These are phyloP conservation scores for Trichonephila inaurata DNA, from an alignment of 1,140 invertebrate genomes.

Conservation along the genomic window DNA sequence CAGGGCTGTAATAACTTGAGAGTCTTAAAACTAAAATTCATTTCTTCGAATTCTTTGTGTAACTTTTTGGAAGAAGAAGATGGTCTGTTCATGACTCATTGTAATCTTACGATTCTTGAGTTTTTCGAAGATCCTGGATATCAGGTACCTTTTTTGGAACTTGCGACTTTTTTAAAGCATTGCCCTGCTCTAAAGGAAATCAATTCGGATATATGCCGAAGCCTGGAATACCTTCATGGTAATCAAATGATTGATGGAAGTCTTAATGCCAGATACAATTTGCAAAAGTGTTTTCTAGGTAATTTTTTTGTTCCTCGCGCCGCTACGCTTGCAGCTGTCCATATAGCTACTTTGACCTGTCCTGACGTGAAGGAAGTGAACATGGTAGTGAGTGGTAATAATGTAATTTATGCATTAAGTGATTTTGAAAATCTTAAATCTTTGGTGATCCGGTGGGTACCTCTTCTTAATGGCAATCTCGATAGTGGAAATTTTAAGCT, in stretches of 20 bases:
- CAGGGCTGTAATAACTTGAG: constrained; percentile 6
- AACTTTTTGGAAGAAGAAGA: constrained; percentile 40
- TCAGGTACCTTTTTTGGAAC: not conserved
- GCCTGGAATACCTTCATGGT: constrained; percentile 41
- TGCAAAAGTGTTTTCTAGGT: constrained; percentile 51
- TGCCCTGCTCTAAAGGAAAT: constrained; percentile 37
- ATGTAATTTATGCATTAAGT: constrained; percentile 58
- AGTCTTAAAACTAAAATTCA: constrained; percentile 48
- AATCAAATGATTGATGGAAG: constrained; percentile 37
- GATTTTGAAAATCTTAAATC: constrained; percentile 54
- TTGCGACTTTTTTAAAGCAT: constrained; percentile 17
- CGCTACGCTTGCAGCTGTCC: not conserved
- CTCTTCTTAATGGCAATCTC: too few relatives aligned
- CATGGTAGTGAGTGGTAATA: constrained; percentile 44
- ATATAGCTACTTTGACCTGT: constrained; percentile 63
- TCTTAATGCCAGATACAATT: constrained; percentile 30
- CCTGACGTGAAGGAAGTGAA: constrained; percentile 46
- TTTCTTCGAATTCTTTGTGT: not conserved
- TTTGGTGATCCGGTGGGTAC: constrained; percentile 62
- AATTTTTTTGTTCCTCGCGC: not conserved
- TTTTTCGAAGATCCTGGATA: constrained; percentile 48
- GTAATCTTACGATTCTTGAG: constrained; percentile 38
- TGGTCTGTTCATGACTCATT: constrained; percentile 24
- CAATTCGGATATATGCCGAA: constrained; percentile 27
- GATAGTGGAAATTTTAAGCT: constrained; percentile 56